Conservation (phyloP, 2,113 vertebrate genomes). For the Engraulis encrasicolus region DNA sequence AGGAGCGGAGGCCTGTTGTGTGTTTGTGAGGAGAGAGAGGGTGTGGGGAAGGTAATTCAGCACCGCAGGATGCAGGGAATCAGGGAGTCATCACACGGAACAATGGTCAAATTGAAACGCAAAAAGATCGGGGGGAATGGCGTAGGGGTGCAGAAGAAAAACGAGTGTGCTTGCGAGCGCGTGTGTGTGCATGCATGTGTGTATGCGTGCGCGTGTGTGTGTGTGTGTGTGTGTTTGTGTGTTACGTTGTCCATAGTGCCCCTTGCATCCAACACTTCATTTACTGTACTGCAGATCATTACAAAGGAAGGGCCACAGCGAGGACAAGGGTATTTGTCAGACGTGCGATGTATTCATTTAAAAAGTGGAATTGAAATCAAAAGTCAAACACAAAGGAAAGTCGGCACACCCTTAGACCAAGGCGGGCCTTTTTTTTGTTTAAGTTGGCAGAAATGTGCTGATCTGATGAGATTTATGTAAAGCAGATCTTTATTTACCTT, state of each 20-base stretch:
- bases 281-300: neutral
- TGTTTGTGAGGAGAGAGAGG: slow-evolving; percentile 40
- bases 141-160: neutral
- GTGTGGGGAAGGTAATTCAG: slow-evolving; percentile 67
- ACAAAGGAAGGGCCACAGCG: neutral
- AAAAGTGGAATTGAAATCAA: neutral
- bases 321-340: neutral
- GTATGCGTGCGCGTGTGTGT: neutral
- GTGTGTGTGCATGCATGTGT: slow-evolving; percentile 22
- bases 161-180: neutral
- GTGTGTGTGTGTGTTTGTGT: neutral
- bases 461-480: neutral
- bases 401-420: neutral
- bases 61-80: slow-evolving; percentile 63
- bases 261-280: neutral
- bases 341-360: neutral
- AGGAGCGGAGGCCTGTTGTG: no score
- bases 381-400: neutral
- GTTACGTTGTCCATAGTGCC: neutral
- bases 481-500: neutral
- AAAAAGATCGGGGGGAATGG: neutral
- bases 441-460: neutral
- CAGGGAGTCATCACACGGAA: slow-evolving; percentile 2
- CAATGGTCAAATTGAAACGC: slow-evolving; percentile 21
- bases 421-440: neutral